Evolutionary conservation across 2,888 invertebrate genomes (phyloP).

Genomic region (Protodeltote pygarga): DNA sequence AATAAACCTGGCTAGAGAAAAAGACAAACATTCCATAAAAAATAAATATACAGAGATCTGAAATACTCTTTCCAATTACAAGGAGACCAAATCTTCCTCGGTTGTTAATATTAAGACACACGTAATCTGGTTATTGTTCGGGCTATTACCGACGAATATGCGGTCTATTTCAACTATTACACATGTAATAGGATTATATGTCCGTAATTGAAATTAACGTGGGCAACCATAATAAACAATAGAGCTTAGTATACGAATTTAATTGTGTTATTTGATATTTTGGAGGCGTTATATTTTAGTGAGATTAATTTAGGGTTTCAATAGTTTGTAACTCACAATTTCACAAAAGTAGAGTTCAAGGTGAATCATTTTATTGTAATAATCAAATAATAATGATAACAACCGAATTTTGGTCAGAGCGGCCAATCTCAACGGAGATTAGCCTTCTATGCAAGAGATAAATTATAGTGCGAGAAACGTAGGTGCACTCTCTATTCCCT

Average conservation of each 20-base stretch:
- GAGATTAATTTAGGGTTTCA: neutral
- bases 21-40: no score
- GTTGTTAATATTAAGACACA: conserved; percentile 21
- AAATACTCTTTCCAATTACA: conserved; percentile 9
- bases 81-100: neutral
- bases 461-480: no score
- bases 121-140: conserved; percentile 42
- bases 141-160: conserved; percentile 25
- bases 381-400: no score
- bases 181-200: conserved; percentile 42
- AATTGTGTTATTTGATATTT: conserved; percentile 31
- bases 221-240: conserved; percentile 32
- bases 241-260: conserved; percentile 18
- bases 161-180: conserved; percentile 36
- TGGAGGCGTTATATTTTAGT: conserved; percentile 4
- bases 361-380: no score
- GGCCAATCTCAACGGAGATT: no score
- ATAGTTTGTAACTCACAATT: neutral
- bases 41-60: no score
- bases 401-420: no score
- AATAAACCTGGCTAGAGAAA: no score
- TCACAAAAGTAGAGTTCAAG: no score
- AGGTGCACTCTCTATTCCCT: no score
- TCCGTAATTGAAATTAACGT: conserved; percentile 44
- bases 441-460: no score